Conservation (phyloP, 2,888 invertebrate genomes). For the Synanthedon andrenaeformis region DNA sequence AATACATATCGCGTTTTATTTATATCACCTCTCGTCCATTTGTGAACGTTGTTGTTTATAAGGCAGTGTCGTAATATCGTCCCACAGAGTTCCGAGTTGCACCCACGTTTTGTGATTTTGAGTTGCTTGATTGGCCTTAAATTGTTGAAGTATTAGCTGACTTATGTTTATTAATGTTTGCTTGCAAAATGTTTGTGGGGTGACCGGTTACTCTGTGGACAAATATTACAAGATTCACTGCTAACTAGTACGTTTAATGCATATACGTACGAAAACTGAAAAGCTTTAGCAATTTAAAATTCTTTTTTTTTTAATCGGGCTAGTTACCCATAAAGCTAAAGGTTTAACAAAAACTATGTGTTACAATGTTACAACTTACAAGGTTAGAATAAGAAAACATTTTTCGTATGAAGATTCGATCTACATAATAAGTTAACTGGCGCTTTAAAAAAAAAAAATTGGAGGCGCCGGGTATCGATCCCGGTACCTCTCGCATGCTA, state of each 20-base stretch:
- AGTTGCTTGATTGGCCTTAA: slow-evolving; percentile 66
- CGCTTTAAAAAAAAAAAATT: slow-evolving; percentile 11
- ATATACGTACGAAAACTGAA: too few relatives aligned
- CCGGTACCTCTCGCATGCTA: slow-evolving; percentile 69
- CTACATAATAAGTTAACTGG: too few relatives aligned
- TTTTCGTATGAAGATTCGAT: too few relatives aligned
- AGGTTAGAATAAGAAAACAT: too few relatives aligned
- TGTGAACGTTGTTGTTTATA: neutral
- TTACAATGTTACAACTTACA: too few relatives aligned
- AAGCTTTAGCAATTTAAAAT: too few relatives aligned
- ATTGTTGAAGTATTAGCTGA: slow-evolving; percentile 18
- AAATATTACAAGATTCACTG: slow-evolving; percentile 6
- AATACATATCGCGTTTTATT: slow-evolving; percentile 46
- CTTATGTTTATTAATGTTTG: slow-evolving; percentile 11
- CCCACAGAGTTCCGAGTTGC: slow-evolving; percentile 49
- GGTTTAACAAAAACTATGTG: too few relatives aligned
- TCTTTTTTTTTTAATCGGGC: too few relatives aligned
- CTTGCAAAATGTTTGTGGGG: slow-evolving; percentile 14
- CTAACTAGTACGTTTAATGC: neutral
- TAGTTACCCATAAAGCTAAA: too few relatives aligned
- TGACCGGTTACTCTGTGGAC: slow-evolving; percentile 46
- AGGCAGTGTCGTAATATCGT: slow-evolving; percentile 10
- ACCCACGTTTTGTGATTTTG: slow-evolving; percentile 36
- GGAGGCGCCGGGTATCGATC: slow-evolving; percentile 71
- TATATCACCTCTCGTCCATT: slow-evolving; percentile 8